phyloP scores from a whole-genome alignment of 2,797 vertebrate genomes.

The Eospalax fontanierii region DNA sequence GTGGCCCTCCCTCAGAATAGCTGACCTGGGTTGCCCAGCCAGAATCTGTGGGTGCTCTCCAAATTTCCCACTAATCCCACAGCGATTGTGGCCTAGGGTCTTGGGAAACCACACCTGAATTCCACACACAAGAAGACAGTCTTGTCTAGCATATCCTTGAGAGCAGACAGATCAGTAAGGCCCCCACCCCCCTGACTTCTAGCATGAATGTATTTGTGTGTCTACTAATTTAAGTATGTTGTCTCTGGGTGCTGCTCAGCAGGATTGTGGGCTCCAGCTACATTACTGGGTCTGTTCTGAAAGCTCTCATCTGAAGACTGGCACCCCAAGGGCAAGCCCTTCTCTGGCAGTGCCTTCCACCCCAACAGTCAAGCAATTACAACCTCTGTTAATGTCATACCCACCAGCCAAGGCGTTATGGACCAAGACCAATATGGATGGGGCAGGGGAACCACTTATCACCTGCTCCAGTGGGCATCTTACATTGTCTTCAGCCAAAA shows the following conservation, averaged over 20 bases:
- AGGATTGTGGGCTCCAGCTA: neutral
- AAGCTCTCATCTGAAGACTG: neutral
- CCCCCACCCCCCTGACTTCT: neutral
- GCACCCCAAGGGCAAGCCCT: neutral
- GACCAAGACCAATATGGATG: no score
- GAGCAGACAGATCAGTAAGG: neutral
- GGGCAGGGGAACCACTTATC: neutral
- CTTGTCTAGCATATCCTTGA: neutral
- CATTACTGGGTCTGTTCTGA: neutral
- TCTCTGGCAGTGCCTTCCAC: neutral
- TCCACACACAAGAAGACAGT: neutral
- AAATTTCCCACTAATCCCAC: neutral
- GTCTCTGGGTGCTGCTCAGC: neutral
- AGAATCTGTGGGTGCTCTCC: neutral
- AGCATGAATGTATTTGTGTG: neutral
- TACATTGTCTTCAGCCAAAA: neutral
- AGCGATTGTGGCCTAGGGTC: neutral
- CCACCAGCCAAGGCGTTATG: neutral
- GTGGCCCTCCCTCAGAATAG: neutral
- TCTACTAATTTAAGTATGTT: neutral
- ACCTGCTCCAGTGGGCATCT: neutral
- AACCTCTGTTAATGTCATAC: fast-evolving
- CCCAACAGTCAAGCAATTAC: neutral
- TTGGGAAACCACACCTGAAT: neutral
- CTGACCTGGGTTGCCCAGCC: neutral